Evolutionary conservation across 37 sponge, comb jelly and placozoan species (phyloP), one percentile per base, ranked within the genome.

Genomic region (Aphrocallistes beatrix): DNA sequence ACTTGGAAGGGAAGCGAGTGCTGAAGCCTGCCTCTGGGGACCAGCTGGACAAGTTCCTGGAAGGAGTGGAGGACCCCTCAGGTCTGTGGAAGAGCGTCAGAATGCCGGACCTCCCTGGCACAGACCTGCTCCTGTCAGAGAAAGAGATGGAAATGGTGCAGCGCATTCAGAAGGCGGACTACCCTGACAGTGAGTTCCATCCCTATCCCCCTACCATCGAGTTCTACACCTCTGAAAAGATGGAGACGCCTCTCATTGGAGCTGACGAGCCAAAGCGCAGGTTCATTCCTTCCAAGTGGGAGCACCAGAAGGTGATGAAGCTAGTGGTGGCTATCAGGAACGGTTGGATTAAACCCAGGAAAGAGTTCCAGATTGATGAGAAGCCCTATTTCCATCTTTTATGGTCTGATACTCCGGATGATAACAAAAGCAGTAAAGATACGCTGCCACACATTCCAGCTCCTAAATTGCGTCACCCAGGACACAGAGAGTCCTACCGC

Each of bases 241-340:
- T 90, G 89, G 51, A 82, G 0, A 89, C 89, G 1, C 99, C 99
- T 10, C 82, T 98, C 23, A 83, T 86, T 0, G 84, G 90, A 51
- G 88, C 83, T 36, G 89, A 91, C 23, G 90, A 90, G 38, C 91
- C 95, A 38, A 98, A 98, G 86, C 85, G 90, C 38, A 89, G 92
- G 21, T 98, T 98, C 81, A 84, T 93, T 17, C 99, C 95, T 25
- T 94, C 95, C 0, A 88, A 89, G 81, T 94, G 95, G 93, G 99
- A 98, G 90, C 89, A 87, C 36, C 86, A 90, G 34, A 91, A 87
- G 81, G 93, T 88, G 0, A 88, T 88, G 84, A 94, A 92, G 87
- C 82, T 98, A 1, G 92, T 94, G 16, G 83, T 88, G 36, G 95
- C 94, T 81, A 93, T 94, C 42, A 89, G 89, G 82, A 89, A 87